Conservation (phyloP, 2,797 vertebrate genomes). For the Distichodus sexfasciatus region DNA sequence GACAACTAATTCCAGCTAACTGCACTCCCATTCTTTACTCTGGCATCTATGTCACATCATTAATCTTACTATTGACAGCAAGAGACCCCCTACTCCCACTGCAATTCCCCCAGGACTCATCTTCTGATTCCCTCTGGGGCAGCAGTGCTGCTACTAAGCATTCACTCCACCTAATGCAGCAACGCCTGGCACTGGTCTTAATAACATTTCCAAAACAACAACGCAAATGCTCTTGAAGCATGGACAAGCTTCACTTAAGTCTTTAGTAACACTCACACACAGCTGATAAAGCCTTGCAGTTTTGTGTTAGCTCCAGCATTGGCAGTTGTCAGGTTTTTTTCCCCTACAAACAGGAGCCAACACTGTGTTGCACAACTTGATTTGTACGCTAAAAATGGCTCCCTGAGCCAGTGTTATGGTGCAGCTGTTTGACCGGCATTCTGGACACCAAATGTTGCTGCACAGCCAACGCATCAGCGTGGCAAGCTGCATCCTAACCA, state of each 20-base stretch:
- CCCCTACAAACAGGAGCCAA: not conserved
- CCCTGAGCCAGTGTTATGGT: slow-evolving; percentile 1
- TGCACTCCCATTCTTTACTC: slow-evolving; percentile 61
- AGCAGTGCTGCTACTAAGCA: slow-evolving; percentile 41
- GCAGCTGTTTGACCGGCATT: slow-evolving; percentile 32
- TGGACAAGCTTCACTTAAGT: not conserved
- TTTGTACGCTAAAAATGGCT: slow-evolving; percentile 17
- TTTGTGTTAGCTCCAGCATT: not conserved
- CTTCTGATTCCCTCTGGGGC: slow-evolving; percentile 56
- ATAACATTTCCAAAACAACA: slow-evolving; percentile 23
- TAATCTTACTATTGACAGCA: slow-evolving; percentile 79
- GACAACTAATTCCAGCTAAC: slow-evolving; percentile 63
- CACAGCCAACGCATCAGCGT: slow-evolving; percentile 10
- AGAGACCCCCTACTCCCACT: slow-evolving; percentile 47
- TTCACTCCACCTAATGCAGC: slow-evolving; percentile 32
- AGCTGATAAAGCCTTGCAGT: not conserved
- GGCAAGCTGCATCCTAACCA: slow-evolving; percentile 2
- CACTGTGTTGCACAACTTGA: not conserved
- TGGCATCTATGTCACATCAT: slow-evolving; percentile 62
- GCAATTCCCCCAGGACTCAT: slow-evolving; percentile 68
- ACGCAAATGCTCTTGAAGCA: slow-evolving; percentile 9
- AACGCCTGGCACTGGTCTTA: slow-evolving; percentile 31
- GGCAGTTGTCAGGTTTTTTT: too few relatives aligned
- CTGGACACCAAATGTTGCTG: slow-evolving; percentile 4
- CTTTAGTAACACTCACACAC: not conserved